Conservation (phyloP, 2,797 vertebrate species). For the Hydrolagus colliei region DNA sequence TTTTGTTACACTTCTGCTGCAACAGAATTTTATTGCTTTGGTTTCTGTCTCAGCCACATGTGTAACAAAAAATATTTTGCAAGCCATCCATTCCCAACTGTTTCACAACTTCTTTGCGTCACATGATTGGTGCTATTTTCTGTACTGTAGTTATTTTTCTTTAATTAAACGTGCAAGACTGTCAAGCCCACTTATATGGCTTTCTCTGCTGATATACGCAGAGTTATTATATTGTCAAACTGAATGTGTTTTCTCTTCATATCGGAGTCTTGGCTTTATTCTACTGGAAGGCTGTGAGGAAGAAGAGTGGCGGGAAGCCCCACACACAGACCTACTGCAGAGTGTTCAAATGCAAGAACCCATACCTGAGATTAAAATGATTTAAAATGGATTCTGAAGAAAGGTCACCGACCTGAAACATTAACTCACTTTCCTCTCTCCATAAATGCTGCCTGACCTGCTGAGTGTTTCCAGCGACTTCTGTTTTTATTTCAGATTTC, state of each 20-base stretch:
- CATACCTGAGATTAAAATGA: slow-evolving; percentile 62
- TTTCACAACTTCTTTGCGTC: too few species aligned
- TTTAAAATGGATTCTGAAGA: too few species aligned
- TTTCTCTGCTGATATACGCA: slow-evolving; percentile 60
- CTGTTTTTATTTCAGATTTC: too few species aligned
- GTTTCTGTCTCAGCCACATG: slow-evolving; percentile 18
- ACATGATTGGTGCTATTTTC: too few species aligned
- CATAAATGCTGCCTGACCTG: too few species aligned
- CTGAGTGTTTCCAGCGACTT: too few species aligned
- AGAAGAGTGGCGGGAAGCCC: not conserved
- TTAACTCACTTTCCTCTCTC: too few species aligned
- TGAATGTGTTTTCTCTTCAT: slow-evolving; percentile 40
- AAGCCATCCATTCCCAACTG: too few species aligned
- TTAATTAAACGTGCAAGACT: slow-evolving; percentile 1
- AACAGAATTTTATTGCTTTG: slow-evolving; percentile 19
- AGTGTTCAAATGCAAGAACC: slow-evolving; percentile 41
- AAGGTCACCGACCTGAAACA: too few species aligned
- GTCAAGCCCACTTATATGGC: slow-evolving; percentile 53
- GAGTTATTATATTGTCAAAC: slow-evolving; percentile 47
- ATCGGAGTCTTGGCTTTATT: slow-evolving; percentile 33
- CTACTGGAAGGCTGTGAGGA: slow-evolving; percentile 38
- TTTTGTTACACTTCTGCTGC: not conserved
- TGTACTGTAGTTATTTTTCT: not conserved
- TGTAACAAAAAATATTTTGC: not conserved
- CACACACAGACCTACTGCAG: not conserved